Percentiles rank a stretch among this genome's conserved stretches.
Conservation (phyloP, 2,797 vertebrate genomes). For the Hydrolagus colliei region DNA sequence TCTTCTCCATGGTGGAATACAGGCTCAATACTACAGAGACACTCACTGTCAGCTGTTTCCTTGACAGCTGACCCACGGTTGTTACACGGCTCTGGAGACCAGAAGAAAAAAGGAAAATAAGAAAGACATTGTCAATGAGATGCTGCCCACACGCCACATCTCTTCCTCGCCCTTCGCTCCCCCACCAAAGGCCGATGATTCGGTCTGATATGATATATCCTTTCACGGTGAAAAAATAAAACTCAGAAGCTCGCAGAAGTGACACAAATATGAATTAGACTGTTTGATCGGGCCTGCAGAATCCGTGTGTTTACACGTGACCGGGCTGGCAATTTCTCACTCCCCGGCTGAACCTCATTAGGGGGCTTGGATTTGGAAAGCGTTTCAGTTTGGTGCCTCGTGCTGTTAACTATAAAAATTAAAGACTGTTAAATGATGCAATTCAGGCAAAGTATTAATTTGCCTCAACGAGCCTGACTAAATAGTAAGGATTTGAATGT, state of each 20-base stretch:
- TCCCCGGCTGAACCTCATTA: neutral
- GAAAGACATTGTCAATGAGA: no score
- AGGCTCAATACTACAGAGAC: no score
- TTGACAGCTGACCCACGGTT: no score
- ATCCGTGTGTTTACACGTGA: no score
- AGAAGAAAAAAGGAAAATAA: no score
- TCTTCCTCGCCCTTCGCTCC: neutral
- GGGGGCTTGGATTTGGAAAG: neutral
- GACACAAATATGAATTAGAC: neutral
- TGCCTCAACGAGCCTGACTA: neutral
- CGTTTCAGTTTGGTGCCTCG: neutral
- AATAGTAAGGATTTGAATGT: slow-evolving; percentile 13
- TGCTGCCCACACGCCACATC: neutral
- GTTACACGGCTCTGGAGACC: no score
- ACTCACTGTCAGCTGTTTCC: no score
- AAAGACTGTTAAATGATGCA: slow-evolving; percentile 8
- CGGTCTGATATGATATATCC: neutral
- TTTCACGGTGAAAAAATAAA: neutral
- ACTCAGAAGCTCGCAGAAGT: neutral
- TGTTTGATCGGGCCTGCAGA: neutral
- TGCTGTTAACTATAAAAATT: slow-evolving; percentile 16
- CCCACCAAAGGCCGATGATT: neutral
- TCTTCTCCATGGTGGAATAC: no score
- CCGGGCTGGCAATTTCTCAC: neutral
- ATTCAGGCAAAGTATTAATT: neutral